Conservation (phyloP, 64 coral and sea anemone genomes). For the Catalaphyllia jardinei region DNA sequence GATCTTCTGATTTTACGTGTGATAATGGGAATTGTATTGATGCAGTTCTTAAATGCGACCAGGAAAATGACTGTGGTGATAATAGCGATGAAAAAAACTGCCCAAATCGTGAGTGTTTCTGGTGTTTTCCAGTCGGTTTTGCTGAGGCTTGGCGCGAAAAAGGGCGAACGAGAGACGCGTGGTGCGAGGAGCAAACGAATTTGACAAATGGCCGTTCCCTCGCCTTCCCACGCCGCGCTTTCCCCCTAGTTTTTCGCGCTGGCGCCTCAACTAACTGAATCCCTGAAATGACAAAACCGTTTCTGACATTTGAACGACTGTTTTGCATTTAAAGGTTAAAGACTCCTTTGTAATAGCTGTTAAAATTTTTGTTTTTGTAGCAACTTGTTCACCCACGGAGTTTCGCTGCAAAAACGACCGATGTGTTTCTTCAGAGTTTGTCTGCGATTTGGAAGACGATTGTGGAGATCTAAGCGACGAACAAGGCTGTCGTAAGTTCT, state of each 20-base stretch:
- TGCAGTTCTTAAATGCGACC: slow-evolving; percentile 48
- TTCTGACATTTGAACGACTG: too few species aligned
- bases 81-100: slow-evolving; percentile 73
- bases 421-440: slow-evolving; percentile 64
- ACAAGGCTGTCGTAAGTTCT: slow-evolving; percentile 84
- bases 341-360: not conserved
- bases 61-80: slow-evolving; percentile 74
- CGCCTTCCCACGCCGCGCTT: too few species aligned
- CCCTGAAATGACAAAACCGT: too few species aligned
- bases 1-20: slow-evolving; percentile 51
- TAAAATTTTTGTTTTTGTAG: not conserved
- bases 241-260: too few species aligned
- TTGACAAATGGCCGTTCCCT: too few species aligned
- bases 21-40: slow-evolving; percentile 51
- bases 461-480: slow-evolving; percentile 91
- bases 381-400: slow-evolving; percentile 52
- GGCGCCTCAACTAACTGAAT: too few species aligned
- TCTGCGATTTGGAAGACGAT: slow-evolving; percentile 84
- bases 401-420: slow-evolving; percentile 81
- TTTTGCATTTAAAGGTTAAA: too few species aligned
- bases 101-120: not conserved
- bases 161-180: too few species aligned
- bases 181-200: too few species aligned
- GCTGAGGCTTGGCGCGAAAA: too few species aligned
- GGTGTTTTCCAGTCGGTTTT: not conserved